Conservation (phyloP, 2,888 invertebrate genomes). For the Oeneis ivallda region DNA sequence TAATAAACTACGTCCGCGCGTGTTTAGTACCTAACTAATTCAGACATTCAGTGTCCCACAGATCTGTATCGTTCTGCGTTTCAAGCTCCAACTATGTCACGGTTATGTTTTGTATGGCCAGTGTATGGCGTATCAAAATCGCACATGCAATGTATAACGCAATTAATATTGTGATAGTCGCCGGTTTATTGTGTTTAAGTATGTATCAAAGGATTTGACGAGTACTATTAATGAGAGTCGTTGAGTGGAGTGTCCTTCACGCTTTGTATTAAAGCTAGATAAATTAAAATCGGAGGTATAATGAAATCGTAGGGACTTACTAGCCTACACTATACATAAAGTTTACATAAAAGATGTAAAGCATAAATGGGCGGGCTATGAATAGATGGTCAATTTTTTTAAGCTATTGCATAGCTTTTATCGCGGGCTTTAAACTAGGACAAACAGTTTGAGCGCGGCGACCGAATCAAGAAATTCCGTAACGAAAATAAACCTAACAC, state of each 20-base stretch:
- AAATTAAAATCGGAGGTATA: too few relatives aligned
- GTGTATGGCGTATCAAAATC: slow-evolving; percentile 26
- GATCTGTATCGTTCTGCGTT: slow-evolving; percentile 31
- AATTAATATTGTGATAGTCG: slow-evolving; percentile 4
- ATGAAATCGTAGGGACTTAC: too few relatives aligned
- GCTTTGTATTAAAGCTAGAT: not conserved
- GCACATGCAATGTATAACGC: slow-evolving; percentile 20
- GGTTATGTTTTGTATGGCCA: slow-evolving; percentile 32
- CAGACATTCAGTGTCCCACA: slow-evolving; percentile 30
- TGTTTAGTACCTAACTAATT: slow-evolving; percentile 29
- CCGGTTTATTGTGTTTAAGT: slow-evolving; percentile 8
- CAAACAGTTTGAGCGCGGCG: too few relatives aligned
- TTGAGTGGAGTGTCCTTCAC: not conserved
- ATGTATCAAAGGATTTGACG: not conserved
- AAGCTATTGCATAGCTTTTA: too few relatives aligned
- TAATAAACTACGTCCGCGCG: slow-evolving; percentile 36
- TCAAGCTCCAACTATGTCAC: slow-evolving; percentile 30
- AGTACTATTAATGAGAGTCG: not conserved
- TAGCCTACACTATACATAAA: too few relatives aligned
- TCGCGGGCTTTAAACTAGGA: too few relatives aligned
- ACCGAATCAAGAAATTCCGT: too few relatives aligned
- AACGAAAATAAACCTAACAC: too few relatives aligned
- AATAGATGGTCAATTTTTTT: too few relatives aligned
- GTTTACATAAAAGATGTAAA: too few relatives aligned
- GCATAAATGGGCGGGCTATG: too few relatives aligned